A percentile compares a stretch with the other conserved stretches of the same genome.
These are phyloP conservation scores for Acrossocheilus wenchowensis DNA, from an alignment of 2,797 vertebrate species.

Conservation along the genomic window DNA sequence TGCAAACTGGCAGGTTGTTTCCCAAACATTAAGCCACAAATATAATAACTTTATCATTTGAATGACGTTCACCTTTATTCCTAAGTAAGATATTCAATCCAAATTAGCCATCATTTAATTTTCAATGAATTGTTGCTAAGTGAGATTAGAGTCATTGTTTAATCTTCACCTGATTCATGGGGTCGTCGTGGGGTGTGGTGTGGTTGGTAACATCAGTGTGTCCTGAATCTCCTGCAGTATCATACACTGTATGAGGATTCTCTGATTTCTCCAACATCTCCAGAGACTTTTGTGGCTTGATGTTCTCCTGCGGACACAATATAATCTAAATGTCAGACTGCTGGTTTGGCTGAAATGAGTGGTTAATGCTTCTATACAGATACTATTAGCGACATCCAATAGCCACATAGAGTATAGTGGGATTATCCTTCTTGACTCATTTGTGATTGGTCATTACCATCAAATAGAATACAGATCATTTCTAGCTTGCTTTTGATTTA, in stretches of 20 bases:
- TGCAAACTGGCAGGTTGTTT: not conserved
- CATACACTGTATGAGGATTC: not conserved
- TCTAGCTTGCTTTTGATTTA: not conserved
- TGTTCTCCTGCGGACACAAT: not conserved
- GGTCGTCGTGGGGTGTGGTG: not conserved
- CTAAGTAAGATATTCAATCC: not conserved
- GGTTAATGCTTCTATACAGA: not conserved
- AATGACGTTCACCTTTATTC: no score
- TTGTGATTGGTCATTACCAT: not conserved
- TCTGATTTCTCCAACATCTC: not conserved
- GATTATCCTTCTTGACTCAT: no score
- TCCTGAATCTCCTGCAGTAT: not conserved
- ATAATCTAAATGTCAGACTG: not conserved
- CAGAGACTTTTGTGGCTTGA: rapidly evolving
- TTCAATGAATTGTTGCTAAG: not conserved
- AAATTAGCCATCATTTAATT: not conserved
- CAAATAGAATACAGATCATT: not conserved
- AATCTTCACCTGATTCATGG: not conserved
- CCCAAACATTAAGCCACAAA: not conserved
- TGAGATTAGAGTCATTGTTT: not conserved
- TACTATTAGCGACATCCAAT: no score
- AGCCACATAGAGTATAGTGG: no score
- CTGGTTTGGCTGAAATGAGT: not conserved
- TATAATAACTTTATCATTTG: not conserved
- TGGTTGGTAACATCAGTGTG: not conserved